Evolutionary conservation across 2,888 invertebrate species (phyloP), one percentile per base, ranked within the genome.

Genomic region (Myopa testacea): DNA sequence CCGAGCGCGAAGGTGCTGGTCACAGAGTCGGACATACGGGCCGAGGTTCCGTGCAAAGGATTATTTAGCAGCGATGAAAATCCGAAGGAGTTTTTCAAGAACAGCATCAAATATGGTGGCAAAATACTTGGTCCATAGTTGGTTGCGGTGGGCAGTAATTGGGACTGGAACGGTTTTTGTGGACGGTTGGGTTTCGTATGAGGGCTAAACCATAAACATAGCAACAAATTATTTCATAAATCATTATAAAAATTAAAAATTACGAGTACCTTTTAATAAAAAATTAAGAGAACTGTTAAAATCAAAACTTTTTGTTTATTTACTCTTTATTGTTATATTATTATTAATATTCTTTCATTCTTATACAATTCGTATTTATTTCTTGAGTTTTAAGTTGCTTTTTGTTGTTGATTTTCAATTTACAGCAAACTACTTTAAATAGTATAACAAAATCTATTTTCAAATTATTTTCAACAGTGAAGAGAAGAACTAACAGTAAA

Each of bases 1-100:
- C 88, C 88, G 1, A 81, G 80, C 0, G 84, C 86, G 0, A 87
- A 86, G 4, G 82, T 88, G 0, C 68, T 88, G 60, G 84, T 87
- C 65, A 83, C 84, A 4, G 84, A 86, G 2, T 79, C 78, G 2
- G 86, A 87, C 12, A 82, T 84, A 40, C 81, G 81, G 0, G 5
- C n/a, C 67, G 55, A 19, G 12, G 37, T 4, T 7, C 4, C 37
- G 10, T 14, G 34, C 14, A 65, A 65, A 34, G 12, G 14, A 10
- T 37, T 65, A 4, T 38, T 37, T 37, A 38, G 14, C 16, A 38
- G 14, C 65, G 38, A 65, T 0, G 14, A 34, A 16, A 38, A 65
- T 16, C 10, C 65, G 14, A 65, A 10, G 14, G 3, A 4, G 37
- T 65, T 14, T 65, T 65, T 65, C 38, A 65, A 65, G 16, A 37